A percentile compares a stretch with the other conserved stretches of the same genome.
Evolutionary conservation across 2,888 invertebrate genomes (phyloP).

Genomic region (Antheraea yamamai): DNA sequence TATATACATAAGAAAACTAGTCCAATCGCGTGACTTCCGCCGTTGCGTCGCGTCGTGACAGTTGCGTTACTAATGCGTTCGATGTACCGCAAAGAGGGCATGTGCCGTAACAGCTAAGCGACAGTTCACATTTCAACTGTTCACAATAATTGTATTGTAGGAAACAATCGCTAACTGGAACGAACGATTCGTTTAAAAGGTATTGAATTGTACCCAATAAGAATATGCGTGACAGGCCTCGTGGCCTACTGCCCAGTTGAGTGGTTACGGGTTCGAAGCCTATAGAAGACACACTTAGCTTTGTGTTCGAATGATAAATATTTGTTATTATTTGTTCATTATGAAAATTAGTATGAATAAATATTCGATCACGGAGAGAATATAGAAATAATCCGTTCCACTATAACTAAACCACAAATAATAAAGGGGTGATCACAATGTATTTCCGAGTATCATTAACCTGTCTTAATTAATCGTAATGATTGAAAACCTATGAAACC

Average conservation of each 20-base stretch:
- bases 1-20: neutral
- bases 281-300: neutral
- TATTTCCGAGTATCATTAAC: too few species aligned
- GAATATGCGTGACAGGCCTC: neutral
- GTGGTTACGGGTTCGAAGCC: neutral
- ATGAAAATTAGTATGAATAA: too few species aligned
- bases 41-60: neutral
- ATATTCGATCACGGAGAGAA: too few species aligned
- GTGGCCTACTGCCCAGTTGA: neutral
- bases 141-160: neutral
- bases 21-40: slow-evolving; percentile 3
- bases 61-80: neutral
- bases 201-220: neutral
- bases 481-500: neutral
- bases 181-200: neutral
- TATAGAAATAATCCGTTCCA: too few species aligned
- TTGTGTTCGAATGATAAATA: neutral
- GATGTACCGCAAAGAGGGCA: slow-evolving; percentile 6
- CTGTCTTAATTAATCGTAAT: too few species aligned
- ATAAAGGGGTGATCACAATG: too few species aligned
- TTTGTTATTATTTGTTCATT: too few species aligned
- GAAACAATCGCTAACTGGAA: neutral
- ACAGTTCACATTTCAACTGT: slow-evolving; percentile 2
- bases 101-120: neutral
- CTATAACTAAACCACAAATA: too few species aligned